Percentiles rank a stretch among this genome's conserved stretches.
phyloP scores from a whole-genome alignment of 37 sponge, comb jelly and placozoan species.

The Corticium candelabrum region DNA sequence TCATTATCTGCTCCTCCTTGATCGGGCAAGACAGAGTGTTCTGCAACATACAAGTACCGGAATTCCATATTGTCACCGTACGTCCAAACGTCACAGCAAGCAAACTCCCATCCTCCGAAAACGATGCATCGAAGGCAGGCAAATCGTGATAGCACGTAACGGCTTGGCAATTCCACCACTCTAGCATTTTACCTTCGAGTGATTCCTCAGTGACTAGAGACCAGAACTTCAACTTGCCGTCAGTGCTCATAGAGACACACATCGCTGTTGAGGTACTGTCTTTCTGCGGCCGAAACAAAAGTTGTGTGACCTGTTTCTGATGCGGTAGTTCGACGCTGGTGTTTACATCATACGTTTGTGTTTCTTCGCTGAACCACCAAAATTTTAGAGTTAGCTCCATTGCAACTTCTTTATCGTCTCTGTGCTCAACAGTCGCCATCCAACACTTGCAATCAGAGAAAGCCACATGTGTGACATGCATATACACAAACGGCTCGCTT shows the following conservation, averaged over 20 bases:
- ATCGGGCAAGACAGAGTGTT: too few relatives aligned
- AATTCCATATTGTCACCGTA: neutral
- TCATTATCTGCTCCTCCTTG: too few relatives aligned
- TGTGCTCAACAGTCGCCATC: constrained; percentile 75
- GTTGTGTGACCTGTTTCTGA: constrained; percentile 27
- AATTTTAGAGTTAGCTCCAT: constrained; percentile 63
- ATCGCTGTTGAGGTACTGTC: too few relatives aligned
- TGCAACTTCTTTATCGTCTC: too few relatives aligned
- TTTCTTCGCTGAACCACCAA: too few relatives aligned
- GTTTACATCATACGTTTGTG: constrained; percentile 50
- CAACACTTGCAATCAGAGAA: constrained; percentile 69
- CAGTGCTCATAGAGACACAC: constrained; percentile 43
- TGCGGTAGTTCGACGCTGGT: constrained; percentile 79
- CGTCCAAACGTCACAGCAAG: constrained; percentile 56
- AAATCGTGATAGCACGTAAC: constrained; percentile 48
- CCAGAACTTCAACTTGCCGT: constrained; percentile 66
- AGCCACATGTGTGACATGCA: constrained; percentile 52
- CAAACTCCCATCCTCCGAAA: constrained; percentile 68
- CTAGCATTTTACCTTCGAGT: too few relatives aligned
- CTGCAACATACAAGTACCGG: too few relatives aligned
- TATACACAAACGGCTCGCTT: constrained; percentile 34
- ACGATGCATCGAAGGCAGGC: constrained; percentile 30
- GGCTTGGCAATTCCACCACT: constrained; percentile 57
- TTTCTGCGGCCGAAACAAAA: constrained; percentile 42
- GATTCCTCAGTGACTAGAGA: neutral